phyloP scores from a whole-genome alignment of 2,113 vertebrate genomes.

The Lophura nycthemera region DNA sequence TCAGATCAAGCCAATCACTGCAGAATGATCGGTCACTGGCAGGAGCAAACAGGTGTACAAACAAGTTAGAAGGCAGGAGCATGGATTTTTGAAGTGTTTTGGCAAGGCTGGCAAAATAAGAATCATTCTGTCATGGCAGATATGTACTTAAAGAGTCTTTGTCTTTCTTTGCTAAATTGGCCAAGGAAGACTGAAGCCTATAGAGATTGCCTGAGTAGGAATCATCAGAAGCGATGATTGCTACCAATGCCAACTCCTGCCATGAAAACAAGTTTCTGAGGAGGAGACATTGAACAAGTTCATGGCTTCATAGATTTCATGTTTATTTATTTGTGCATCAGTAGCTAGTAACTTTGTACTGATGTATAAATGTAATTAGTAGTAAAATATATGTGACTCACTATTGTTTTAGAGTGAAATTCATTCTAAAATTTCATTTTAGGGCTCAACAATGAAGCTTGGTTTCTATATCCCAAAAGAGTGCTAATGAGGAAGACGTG shows the following conservation, averaged over 20 bases:
- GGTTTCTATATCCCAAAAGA: neutral
- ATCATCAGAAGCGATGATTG: neutral
- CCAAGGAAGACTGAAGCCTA: neutral
- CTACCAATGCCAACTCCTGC: neutral
- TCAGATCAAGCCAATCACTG: neutral
- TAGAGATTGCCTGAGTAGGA: neutral
- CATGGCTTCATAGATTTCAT: neutral
- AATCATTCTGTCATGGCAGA: neutral
- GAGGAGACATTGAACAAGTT: neutral
- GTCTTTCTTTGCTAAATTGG: neutral
- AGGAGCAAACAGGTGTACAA: conserved; percentile 24
- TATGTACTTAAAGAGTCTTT: neutral
- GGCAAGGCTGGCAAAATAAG: neutral
- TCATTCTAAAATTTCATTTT: neutral
- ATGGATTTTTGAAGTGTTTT: neutral
- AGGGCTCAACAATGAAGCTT: neutral
- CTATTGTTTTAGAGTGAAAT: neutral
- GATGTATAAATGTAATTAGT: neutral
- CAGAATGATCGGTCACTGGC: neutral
- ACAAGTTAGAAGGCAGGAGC: neutral
- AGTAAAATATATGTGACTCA: neutral
- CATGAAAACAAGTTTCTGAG: neutral
- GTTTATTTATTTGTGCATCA: neutral
- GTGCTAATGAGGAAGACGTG: neutral
- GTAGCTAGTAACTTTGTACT: neutral